phyloP scores from a whole-genome alignment of 2,113 vertebrate genomes.

The Prolemur simus region DNA sequence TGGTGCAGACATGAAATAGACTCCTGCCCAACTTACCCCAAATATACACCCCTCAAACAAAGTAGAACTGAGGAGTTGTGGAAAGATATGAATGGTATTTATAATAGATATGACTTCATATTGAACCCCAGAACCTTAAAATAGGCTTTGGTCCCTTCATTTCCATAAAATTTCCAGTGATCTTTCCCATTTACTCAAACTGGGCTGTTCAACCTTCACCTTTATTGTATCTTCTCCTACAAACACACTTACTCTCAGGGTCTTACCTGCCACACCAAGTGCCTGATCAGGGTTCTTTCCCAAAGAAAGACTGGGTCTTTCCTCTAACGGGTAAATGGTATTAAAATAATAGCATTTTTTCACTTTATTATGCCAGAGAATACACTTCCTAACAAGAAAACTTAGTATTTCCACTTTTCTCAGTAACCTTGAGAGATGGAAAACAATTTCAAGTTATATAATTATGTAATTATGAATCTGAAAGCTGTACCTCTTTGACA shows the following conservation, averaged over 20 bases:
- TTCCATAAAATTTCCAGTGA: neutral
- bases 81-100: neutral
- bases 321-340: neutral
- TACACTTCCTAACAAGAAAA: neutral
- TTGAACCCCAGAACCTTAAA: neutral
- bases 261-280: neutral
- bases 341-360: conserved; percentile 1
- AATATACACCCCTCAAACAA: neutral
- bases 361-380: neutral
- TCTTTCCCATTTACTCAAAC: neutral
- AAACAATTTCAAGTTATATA: neutral
- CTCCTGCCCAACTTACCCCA: neutral
- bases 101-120: neutral
- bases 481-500: neutral
- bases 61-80: neutral
- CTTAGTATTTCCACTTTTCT: neutral
- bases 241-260: neutral
- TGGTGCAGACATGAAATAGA: neutral
- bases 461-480: neutral
- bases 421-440: neutral
- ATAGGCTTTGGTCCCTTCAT: neutral
- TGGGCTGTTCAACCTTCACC: neutral
- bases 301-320: neutral
- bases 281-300: neutral
- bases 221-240: neutral